Base-by-base conservation (phyloP, 2,888 invertebrate species). In the Hirtodrosophila alboralis region DNA sequence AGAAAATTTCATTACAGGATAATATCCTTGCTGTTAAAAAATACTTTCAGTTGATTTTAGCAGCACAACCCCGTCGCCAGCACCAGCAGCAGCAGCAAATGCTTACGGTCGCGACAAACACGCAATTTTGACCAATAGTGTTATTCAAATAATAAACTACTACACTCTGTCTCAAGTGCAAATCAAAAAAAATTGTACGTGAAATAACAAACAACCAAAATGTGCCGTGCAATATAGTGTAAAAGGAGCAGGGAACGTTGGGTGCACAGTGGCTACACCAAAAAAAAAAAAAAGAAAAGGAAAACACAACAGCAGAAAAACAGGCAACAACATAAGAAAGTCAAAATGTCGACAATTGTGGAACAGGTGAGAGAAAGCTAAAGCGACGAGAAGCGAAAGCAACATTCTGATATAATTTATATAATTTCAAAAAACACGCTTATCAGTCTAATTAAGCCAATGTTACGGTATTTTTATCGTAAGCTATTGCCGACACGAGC, bases 31-130 rank as follows among this genome's bases (percentile, higher is more conserved):
- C 41, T 36, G 48, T 21, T 47, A 48, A 48, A 59, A 47, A 69
- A 59, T 59, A 59, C 70, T 76, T 79, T 77, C 76, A 77, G 77
- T 77, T 77, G 80, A 80, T 74, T 73, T 79, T 66, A 79, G 76
- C 66, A 77, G 80, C 59, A 77, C 76, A 73, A 79, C 70, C 80
- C 70, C 80, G 76, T 76, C 80, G 76, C 62, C 54, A 75, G 70
- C 62, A 68, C 45, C 53, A 73, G 74, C 38, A 69, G 64, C 45
- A 69, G 51, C 63, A 63, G 38, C 30, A 40, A 69, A 59, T 69
- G 70, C 65, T 65, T 40, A 34, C 26, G 49, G 70, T 70, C 78
- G 75, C 67, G 67, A 65, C 53, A 40, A 43, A 62, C 37, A 75
- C 72, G 81, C 67, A 58, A 58, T 36, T 51, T 58, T 51, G 30